Evolutionary conservation across 2,797 vertebrate species (phyloP).

Genomic region (Graptemys geographica): DNA sequence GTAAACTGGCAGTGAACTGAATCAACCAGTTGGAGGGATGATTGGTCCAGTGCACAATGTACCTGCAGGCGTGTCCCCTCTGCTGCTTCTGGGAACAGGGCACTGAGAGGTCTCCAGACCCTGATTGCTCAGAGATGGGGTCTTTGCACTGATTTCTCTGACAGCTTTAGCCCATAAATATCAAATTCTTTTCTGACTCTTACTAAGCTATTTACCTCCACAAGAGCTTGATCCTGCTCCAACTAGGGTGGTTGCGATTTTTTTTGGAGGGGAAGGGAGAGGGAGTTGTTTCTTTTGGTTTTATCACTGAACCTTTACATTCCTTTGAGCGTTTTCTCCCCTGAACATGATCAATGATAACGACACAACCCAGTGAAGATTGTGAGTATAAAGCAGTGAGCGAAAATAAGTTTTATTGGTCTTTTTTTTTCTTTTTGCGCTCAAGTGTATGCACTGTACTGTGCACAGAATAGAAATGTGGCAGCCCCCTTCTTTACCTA

Average conservation of each 20-base stretch:
- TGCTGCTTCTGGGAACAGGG: background rate
- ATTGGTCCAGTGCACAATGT: background rate
- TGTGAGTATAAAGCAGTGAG: background rate
- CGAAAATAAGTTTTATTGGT: background rate
- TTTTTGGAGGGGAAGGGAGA: background rate
- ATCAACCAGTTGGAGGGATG: background rate
- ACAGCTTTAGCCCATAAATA: background rate
- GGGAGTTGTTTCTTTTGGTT: background rate
- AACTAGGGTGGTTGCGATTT: background rate
- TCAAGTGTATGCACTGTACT: too few species aligned
- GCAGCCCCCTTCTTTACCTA: background rate
- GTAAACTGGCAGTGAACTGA: background rate
- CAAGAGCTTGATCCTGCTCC: background rate
- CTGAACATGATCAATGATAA: background rate
- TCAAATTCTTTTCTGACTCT: background rate
- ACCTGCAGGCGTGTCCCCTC: background rate
- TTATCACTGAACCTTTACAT: background rate
- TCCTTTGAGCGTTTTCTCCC: background rate
- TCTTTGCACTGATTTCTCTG: background rate
- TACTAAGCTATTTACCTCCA: background rate
- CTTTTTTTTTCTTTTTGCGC: background rate
- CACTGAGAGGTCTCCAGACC: background rate
- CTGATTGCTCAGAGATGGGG: background rate
- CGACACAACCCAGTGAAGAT: background rate
- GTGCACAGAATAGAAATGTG: background rate